These are phyloP conservation scores for Chloroceryle amazona DNA, from an alignment of 2,797 vertebrate genomes.

Conservation along the genomic window DNA sequence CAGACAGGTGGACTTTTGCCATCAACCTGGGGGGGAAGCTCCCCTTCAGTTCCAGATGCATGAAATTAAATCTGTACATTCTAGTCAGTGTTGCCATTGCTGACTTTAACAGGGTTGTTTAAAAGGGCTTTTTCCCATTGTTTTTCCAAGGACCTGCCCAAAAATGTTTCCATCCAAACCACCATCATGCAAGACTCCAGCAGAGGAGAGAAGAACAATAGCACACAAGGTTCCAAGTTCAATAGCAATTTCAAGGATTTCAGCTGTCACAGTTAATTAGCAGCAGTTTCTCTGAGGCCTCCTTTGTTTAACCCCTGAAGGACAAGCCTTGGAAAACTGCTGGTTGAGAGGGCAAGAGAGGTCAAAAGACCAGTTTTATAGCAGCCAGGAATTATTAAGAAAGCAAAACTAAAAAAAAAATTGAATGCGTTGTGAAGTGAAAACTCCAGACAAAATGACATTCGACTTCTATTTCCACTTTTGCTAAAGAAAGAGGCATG, in stretches of 20 bases:
- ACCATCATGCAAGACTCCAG: constrained; percentile 62
- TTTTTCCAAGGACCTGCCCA: constrained; percentile 70
- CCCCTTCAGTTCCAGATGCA: constrained; percentile 67
- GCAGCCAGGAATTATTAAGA: background rate
- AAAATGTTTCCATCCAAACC: constrained; percentile 73
- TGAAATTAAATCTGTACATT: constrained; percentile 58
- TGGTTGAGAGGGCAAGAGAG: background rate
- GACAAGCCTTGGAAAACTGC: background rate
- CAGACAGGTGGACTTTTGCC: constrained; percentile 47
- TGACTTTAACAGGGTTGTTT: constrained; percentile 44
- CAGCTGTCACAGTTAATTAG: constrained; percentile 55
- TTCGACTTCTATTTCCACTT: background rate
- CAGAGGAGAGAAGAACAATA: constrained; percentile 63
- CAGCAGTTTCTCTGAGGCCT: constrained; percentile 8
- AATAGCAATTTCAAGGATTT: constrained; percentile 70
- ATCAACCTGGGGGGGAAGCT: constrained; percentile 1
- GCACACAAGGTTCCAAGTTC: constrained; percentile 63
- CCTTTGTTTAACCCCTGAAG: constrained; percentile 45
- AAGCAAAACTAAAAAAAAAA: background rate
- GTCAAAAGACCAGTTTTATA: background rate
- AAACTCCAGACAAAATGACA: background rate
- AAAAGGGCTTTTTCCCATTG: constrained; percentile 56
- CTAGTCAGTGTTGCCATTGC: constrained; percentile 62
- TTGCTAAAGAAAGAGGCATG: background rate
- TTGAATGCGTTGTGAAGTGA: background rate